These are phyloP conservation scores for Phocides pigmalion DNA, from an alignment of 1,140 invertebrate genomes.

Conservation along the genomic window DNA sequence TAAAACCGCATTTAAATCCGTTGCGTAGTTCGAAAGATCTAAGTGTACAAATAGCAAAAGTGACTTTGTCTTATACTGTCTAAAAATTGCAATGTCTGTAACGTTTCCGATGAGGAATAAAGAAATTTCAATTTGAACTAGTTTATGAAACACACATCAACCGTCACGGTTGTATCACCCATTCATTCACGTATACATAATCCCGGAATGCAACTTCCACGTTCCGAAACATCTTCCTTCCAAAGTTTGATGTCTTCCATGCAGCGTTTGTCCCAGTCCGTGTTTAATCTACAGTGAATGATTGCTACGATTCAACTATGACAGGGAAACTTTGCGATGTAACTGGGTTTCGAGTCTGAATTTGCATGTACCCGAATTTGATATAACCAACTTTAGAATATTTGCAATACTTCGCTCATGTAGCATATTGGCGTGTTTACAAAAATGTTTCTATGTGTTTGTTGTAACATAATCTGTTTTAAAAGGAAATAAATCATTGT, in stretches of 20 bases:
- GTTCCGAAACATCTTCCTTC: conserved; percentile 16
- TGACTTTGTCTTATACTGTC: too few relatives aligned
- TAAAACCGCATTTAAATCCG: too few relatives aligned
- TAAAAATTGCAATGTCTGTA: too few relatives aligned
- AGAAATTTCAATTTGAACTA: too few relatives aligned
- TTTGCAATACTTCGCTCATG: not conserved
- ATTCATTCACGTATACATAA: not conserved
- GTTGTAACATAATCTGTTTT: too few relatives aligned
- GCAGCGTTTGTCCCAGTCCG: conserved; percentile 25
- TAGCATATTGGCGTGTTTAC: not conserved
- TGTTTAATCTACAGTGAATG: conserved; percentile 33
- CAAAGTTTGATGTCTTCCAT: conserved; percentile 27
- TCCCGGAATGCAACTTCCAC: conserved; percentile 12
- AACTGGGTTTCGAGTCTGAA: conserved; percentile 6
- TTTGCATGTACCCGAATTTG: conserved; percentile 8
- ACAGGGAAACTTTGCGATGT: conserved; percentile 28
- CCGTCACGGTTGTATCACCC: too few relatives aligned
- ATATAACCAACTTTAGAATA: not conserved
- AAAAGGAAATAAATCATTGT: too few relatives aligned
- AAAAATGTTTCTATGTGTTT: not conserved
- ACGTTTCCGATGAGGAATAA: too few relatives aligned
- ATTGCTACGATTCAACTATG: conserved; percentile 31
- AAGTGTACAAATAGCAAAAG: too few relatives aligned
- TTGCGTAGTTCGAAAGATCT: too few relatives aligned
- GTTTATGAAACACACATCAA: too few relatives aligned